A percentile compares a stretch with the other conserved stretches of the same genome.
These are phyloP conservation scores for Drosophila sulfurigaster DNA, from an alignment of 1,140 invertebrate species.

Conservation along the genomic window DNA sequence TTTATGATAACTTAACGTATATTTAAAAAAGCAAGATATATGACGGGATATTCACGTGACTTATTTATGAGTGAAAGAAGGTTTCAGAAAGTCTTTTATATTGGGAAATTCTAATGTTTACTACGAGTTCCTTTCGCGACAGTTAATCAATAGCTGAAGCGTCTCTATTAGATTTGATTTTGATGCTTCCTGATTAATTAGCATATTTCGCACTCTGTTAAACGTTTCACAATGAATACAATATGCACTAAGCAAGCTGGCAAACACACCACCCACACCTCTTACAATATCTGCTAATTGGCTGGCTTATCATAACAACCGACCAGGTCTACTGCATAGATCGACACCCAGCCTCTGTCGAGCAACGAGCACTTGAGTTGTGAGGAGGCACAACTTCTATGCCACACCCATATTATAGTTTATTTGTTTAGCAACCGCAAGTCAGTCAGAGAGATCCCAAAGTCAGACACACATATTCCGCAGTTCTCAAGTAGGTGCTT, in stretches of 20 bases:
- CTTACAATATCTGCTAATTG: slow-evolving; percentile 44
- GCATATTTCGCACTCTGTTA: slow-evolving; percentile 18
- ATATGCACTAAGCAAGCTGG: slow-evolving; percentile 3
- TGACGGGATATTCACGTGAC: background rate
- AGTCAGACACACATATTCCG: slow-evolving; percentile 2
- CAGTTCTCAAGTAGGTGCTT: slow-evolving; percentile 4
- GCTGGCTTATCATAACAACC: slow-evolving; percentile 42
- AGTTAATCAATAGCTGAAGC: no score
- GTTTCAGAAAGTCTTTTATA: no score
- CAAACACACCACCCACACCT: slow-evolving; percentile 7
- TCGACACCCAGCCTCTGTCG: background rate
- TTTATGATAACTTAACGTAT: no score
- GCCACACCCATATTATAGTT: slow-evolving; percentile 56
- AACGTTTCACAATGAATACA: slow-evolving; percentile 5
- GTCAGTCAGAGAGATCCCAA: slow-evolving; percentile 12
- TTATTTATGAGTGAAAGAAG: background rate
- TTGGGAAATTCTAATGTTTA: no score
- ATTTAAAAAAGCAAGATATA: background rate
- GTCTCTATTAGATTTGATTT: slow-evolving; percentile 6
- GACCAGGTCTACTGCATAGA: background rate
- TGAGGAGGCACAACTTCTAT: slow-evolving; percentile 29
- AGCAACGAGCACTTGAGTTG: slow-evolving; percentile 1
- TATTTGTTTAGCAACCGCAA: slow-evolving; percentile 24
- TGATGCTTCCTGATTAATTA: slow-evolving; percentile 13
- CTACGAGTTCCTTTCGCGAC: background rate